Conservation (phyloP, 2,797 vertebrate species). For the Apodemus agrarius region DNA sequence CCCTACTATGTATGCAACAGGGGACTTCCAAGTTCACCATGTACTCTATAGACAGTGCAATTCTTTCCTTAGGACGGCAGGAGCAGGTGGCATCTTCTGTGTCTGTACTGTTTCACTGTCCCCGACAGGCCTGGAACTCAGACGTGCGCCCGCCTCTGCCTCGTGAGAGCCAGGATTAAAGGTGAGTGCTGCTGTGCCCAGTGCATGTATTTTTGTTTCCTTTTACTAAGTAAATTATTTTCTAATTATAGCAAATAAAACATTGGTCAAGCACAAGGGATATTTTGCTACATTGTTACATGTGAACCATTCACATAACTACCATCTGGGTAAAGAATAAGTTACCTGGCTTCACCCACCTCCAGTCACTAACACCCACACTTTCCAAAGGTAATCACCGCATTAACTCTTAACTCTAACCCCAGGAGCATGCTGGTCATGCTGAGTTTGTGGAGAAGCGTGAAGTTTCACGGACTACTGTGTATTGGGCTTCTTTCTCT, state of each 20-base stretch:
- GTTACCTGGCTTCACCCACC: no score
- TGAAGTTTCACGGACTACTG: neutral
- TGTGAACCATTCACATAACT: neutral
- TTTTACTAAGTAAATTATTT: neutral
- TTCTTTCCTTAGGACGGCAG: neutral
- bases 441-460: neutral
- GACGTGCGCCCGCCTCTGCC: neutral
- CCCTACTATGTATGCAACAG: neutral
- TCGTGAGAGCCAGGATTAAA: neutral
- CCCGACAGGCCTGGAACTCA: neutral
- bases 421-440: neutral
- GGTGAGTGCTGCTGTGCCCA: neutral
- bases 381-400: neutral
- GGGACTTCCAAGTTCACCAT: neutral
- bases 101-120: neutral
- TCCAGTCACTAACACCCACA: neutral
- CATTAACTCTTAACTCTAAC: neutral
- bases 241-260: neutral
- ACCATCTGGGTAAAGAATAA: neutral
- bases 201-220: neutral
- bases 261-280: neutral
- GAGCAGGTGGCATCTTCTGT: neutral
- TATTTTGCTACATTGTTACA: neutral
- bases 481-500: slow-evolving; percentile 10
- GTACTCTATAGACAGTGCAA: neutral